Percentiles rank a stretch among this genome's conserved stretches.
phyloP scores from a whole-genome alignment of 2,113 vertebrate species.

The Malurus melanocephalus region DNA sequence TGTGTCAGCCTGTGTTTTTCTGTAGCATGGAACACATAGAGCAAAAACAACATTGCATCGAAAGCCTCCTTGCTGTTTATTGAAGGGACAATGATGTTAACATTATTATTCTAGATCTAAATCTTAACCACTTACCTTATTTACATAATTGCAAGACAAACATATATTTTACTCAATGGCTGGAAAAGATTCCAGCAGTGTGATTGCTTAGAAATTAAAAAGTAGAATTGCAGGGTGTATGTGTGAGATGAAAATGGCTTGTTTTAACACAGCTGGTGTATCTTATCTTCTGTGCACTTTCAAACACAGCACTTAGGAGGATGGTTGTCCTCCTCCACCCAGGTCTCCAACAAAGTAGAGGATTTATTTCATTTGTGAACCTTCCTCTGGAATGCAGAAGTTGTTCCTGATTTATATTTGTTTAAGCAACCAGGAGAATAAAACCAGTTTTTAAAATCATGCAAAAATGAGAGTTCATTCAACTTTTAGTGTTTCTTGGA shows the following conservation, averaged over 20 bases:
- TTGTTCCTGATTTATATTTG: neutral
- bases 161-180: constrained; percentile 52
- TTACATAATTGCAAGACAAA: constrained; percentile 59
- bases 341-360: neutral
- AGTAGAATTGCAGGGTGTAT: constrained; percentile 41
- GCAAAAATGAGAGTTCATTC: neutral
- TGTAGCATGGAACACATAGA: neutral
- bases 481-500: neutral
- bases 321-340: neutral
- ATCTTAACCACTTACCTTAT: constrained; percentile 60
- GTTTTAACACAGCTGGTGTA: constrained; percentile 42
- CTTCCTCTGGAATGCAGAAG: neutral
- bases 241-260: constrained; percentile 11
- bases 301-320: neutral
- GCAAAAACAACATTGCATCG: neutral
- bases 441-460: neutral
- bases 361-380: neutral
- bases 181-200: constrained; percentile 56
- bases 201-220: constrained; percentile 52
- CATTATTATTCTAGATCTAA: constrained; percentile 52
- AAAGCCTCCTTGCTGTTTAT: constrained; percentile 31
- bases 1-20: neutral
- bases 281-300: constrained; percentile 15
- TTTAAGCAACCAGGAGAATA: neutral
- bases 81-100: constrained; percentile 29